A percentile compares a stretch with the other conserved stretches of the same genome.
Evolutionary conservation across 2,113 vertebrate genomes (phyloP).

Genomic region (Meriones unguiculatus): DNA sequence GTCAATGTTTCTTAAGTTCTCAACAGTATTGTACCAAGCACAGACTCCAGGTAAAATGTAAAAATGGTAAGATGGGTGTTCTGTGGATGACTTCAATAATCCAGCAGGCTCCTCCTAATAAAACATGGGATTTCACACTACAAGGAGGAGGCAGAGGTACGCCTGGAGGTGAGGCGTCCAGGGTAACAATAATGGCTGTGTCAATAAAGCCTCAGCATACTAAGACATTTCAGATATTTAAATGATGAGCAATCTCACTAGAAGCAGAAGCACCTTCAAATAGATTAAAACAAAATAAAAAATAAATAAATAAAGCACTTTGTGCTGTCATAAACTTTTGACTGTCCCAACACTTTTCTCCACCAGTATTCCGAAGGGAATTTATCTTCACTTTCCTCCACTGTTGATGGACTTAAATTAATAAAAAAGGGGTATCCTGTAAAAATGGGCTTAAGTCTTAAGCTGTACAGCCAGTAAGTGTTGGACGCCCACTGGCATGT

Average conservation of each 20-base stretch:
- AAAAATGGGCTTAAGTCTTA: background rate
- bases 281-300: constrained; percentile 42
- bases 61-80: background rate
- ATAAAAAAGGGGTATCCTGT: background rate
- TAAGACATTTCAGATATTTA: constrained; percentile 50
- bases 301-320: background rate
- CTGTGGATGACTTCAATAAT: background rate
- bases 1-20: background rate
- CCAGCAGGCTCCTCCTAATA: background rate
- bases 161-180: background rate
- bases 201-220: background rate
- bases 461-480: background rate
- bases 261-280: constrained; percentile 13
- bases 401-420: background rate
- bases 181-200: background rate
- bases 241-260: background rate
- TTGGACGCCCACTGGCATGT: background rate
- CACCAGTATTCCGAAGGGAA: background rate
- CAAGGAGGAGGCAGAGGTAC: background rate
- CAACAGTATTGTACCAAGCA: background rate
- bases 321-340: background rate
- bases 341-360: background rate
- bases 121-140: background rate
- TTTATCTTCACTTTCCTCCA: background rate
- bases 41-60: background rate